These are phyloP conservation scores for Chauna torquata DNA, from an alignment of 2,113 vertebrate species.

Conservation along the genomic window DNA sequence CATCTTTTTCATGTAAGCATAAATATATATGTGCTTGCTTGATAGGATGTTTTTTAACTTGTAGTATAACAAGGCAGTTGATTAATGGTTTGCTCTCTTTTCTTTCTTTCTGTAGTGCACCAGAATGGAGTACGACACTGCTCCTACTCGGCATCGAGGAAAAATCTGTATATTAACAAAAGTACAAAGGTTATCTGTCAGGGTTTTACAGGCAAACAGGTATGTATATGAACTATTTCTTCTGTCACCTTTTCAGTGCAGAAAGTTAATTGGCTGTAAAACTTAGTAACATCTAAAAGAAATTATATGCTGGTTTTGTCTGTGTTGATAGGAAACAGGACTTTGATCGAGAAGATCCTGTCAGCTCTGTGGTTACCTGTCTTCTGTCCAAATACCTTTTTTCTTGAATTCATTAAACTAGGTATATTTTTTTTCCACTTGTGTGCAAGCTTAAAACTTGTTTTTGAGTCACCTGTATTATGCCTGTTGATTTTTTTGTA, in stretches of 20 bases:
- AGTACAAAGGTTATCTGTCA: conserved; percentile 96
- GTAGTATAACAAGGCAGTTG: neutral
- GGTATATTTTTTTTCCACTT: neutral
- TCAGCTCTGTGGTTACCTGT: neutral
- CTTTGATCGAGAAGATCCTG: neutral
- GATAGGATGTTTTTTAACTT: neutral
- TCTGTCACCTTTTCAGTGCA: neutral
- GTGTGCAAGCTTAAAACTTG: neutral
- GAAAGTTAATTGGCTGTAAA: neutral
- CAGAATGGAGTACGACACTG: conserved; percentile 90
- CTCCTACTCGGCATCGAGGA: conserved; percentile 83
- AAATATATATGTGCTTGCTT: neutral
- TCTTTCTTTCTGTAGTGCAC: conserved; percentile 81
- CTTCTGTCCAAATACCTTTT: neutral
- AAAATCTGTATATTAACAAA: conserved; percentile 91
- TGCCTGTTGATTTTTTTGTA: neutral
- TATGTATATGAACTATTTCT: conserved; percentile 59
- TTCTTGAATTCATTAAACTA: neutral
- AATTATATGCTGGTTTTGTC: neutral
- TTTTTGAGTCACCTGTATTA: neutral
- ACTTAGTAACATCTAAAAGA: fast-evolving
- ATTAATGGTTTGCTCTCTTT: neutral
- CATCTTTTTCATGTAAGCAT: neutral
- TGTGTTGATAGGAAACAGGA: neutral
- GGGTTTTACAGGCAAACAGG: conserved; percentile 98